Percentiles rank a stretch among this genome's conserved stretches.
These are phyloP conservation scores for Eumacrocentrus americanus DNA, from an alignment of 2,888 invertebrate genomes.

Conservation along the genomic window DNA sequence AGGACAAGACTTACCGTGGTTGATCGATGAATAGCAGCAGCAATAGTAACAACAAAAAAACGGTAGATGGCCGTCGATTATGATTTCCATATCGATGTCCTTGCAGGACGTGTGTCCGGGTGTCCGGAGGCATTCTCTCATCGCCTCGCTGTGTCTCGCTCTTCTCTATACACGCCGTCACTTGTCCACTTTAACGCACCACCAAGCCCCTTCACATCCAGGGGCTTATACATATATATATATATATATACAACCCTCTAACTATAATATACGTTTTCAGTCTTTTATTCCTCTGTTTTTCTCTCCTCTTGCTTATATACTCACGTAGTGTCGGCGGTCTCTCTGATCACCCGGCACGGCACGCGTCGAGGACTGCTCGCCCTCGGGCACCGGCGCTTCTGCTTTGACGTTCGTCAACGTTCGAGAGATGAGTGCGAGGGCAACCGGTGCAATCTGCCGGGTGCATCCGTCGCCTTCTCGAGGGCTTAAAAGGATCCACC, in stretches of 20 bases:
- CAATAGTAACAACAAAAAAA: conserved; percentile 1
- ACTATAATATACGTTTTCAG: background rate
- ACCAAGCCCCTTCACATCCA: background rate
- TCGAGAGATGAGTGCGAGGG: conserved; percentile 36
- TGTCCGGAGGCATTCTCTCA: conserved; percentile 59
- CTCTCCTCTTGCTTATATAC: conserved; percentile 17
- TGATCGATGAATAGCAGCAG: conserved; percentile 48
- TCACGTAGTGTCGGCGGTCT: conserved; percentile 46
- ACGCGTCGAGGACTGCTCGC: conserved; percentile 58
- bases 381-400: conserved; percentile 57
- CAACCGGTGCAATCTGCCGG: conserved; percentile 31
- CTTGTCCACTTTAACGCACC: background rate
- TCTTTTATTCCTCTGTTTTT: conserved; percentile 15
- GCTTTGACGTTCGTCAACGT: conserved; percentile 52
- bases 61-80: background rate
- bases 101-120: conserved; percentile 51
- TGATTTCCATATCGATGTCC: conserved; percentile 47
- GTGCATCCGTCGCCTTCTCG: conserved; percentile 14
- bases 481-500: background rate
- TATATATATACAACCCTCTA: conserved; percentile 6
- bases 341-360: conserved; percentile 58
- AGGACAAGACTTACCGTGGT: conserved; percentile 48
- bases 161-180: conserved; percentile 24
- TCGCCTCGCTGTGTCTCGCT: conserved; percentile 52
- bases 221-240: background rate